A percentile compares a stretch with the other conserved stretches of the same genome.
phyloP scores from a whole-genome alignment of 2,113 vertebrate species.

The Halichoerus grypus region DNA sequence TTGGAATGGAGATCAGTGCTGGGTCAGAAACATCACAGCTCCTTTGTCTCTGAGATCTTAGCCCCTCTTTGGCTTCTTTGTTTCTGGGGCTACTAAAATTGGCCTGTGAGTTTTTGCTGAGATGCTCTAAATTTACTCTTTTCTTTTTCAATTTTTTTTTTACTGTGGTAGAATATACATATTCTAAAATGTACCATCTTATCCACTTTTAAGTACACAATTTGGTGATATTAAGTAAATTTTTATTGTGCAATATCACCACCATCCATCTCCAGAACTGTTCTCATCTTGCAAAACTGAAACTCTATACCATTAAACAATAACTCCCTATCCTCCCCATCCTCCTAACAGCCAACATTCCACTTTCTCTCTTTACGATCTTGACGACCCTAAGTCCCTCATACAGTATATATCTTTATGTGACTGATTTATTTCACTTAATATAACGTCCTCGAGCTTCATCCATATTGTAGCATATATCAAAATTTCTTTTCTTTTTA shows the following conservation, averaged over 20 bases:
- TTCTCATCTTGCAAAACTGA: neutral
- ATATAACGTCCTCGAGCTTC: neutral
- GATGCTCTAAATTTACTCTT: neutral
- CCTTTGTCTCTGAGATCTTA: neutral
- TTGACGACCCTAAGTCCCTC: neutral
- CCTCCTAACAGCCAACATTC: neutral
- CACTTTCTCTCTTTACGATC: neutral
- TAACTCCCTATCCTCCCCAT: too few relatives aligned
- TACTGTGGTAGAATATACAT: neutral
- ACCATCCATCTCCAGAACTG: neutral
- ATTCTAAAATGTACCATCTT: neutral
- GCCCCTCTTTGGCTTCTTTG: neutral
- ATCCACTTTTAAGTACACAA: neutral
- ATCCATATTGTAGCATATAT: neutral
- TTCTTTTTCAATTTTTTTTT: neutral
- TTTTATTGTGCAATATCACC: neutral
- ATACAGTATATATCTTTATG: neutral
- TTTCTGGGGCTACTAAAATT: neutral
- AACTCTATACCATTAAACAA: neutral
- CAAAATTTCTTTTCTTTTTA: neutral
- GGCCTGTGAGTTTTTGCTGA: neutral
- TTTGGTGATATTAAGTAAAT: neutral
- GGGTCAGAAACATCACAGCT: accelerated
- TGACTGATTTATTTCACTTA: neutral
- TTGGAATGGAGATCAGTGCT: neutral